phyloP scores from a whole-genome alignment of 2,888 invertebrate species.

The Noctua janthina region DNA sequence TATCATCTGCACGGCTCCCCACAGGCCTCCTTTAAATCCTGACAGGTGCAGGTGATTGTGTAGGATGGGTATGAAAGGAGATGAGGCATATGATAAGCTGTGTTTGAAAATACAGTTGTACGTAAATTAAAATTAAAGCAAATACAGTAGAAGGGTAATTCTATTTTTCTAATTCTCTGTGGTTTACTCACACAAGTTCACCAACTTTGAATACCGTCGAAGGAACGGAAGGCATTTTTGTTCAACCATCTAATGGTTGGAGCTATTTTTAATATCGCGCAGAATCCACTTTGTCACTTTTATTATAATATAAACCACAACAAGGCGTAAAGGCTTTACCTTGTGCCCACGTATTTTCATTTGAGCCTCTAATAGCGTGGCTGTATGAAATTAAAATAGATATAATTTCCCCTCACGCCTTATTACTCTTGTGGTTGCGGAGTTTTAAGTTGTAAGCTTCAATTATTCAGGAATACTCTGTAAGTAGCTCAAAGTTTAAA shows the following conservation, averaged over 20 bases:
- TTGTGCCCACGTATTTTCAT: conserved; percentile 42
- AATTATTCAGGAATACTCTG: conserved; percentile 28
- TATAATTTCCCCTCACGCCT: conserved; percentile 33
- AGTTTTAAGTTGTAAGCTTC: conserved; percentile 5
- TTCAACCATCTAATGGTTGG: conserved; percentile 64
- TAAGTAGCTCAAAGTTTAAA: conserved; percentile 8
- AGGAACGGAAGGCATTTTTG: conserved; percentile 70
- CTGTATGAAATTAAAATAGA: conserved; percentile 34
- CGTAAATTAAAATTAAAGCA: too few species aligned
- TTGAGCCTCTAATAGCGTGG: conserved; percentile 23
- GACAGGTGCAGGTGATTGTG: not conserved
- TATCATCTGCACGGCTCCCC: not conserved
- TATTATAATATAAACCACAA: conserved; percentile 45
- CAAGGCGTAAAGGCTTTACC: conserved; percentile 47
- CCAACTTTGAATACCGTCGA: conserved; percentile 75
- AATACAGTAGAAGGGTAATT: not conserved
- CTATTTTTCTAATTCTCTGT: not conserved
- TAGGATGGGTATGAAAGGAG: not conserved
- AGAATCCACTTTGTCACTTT: conserved; percentile 47
- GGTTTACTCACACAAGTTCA: conserved; percentile 76
- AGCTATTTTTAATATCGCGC: conserved; percentile 62
- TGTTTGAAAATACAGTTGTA: too few species aligned
- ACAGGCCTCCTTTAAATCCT: not conserved
- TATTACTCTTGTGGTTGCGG: conserved; percentile 21
- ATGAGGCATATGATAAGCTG: too few species aligned